Evolutionary conservation across 2,888 invertebrate species (phyloP).

Genomic region (Chironomus tentans): DNA sequence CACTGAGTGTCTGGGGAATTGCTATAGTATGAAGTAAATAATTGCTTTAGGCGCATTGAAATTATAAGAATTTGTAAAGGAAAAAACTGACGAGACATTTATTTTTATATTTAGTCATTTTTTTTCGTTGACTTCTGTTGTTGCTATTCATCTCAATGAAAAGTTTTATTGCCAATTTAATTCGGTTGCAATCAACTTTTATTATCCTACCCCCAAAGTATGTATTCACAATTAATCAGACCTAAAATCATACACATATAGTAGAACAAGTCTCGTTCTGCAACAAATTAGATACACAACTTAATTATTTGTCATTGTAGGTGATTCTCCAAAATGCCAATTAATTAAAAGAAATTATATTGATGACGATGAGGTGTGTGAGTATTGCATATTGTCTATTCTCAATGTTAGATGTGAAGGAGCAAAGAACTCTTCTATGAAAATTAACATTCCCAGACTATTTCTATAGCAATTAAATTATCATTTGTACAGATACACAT

Average conservation of each 20-base stretch:
- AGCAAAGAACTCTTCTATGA: background rate
- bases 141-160: too few species aligned
- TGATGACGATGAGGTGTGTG: background rate
- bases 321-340: slow-evolving; percentile 23
- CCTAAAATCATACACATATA: background rate
- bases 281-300: slow-evolving; percentile 18
- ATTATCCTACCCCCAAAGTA: too few species aligned
- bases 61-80: too few species aligned
- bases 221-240: background rate
- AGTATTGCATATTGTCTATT: background rate
- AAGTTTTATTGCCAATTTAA: too few species aligned
- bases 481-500: background rate
- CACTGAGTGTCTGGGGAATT: too few species aligned
- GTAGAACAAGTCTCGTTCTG: background rate
- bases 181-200: too few species aligned
- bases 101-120: too few species aligned
- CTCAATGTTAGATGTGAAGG: background rate
- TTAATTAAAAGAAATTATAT: slow-evolving; percentile 24
- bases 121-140: too few species aligned
- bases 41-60: too few species aligned
- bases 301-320: slow-evolving; percentile 23
- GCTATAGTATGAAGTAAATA: too few species aligned
- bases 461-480: slow-evolving; percentile 25
- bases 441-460: slow-evolving; percentile 24
- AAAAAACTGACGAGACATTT: too few species aligned